Conservation (phyloP, 2,113 vertebrate genomes). For the Sphaerodactylus townsendi region DNA sequence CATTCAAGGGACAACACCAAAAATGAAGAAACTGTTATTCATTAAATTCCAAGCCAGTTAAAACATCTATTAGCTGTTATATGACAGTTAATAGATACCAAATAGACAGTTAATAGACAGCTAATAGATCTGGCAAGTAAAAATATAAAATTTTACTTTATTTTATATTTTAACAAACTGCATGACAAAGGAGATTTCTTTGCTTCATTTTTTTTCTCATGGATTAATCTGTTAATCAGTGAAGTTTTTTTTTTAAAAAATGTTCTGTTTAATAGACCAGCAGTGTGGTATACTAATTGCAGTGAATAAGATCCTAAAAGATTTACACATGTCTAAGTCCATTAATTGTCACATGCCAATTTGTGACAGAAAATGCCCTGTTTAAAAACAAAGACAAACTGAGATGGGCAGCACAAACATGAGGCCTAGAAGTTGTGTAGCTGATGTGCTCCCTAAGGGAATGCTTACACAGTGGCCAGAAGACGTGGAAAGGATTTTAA, state of each 20-base stretch:
- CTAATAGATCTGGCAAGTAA: conserved; percentile 9
- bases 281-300: not conserved
- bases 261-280: not conserved
- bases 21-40: not conserved
- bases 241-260: not conserved
- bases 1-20: not conserved
- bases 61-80: not conserved
- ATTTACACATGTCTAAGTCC: too few species aligned
- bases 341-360: too few species aligned
- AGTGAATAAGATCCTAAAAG: not conserved
- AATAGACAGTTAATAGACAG: conserved; percentile 25
- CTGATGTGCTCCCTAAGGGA: too few species aligned
- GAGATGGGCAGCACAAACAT: too few species aligned
- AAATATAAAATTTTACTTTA: conserved; percentile 4
- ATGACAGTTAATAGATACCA: conserved; percentile 18
- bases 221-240: not conserved
- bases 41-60: conserved; percentile 11
- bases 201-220: not conserved
- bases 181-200: not conserved
- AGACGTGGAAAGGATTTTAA: too few species aligned
- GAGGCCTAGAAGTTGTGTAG: too few species aligned
- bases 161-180: not conserved
- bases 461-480: too few species aligned
- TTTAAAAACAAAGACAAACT: not conserved
- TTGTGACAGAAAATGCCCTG: not conserved